These are phyloP conservation scores for Tipula lateralis DNA, from an alignment of 2,888 invertebrate species.

Conservation along the genomic window DNA sequence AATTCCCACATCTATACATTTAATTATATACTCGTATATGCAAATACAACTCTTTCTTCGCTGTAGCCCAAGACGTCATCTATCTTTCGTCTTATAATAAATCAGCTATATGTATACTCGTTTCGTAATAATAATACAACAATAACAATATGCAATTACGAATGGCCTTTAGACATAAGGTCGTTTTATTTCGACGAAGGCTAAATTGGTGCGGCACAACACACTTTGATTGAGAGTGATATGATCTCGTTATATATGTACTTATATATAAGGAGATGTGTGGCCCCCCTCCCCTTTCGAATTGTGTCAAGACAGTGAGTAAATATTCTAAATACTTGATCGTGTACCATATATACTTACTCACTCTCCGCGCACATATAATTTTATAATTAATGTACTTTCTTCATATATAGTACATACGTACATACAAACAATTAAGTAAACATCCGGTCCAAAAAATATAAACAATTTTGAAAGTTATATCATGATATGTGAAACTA, in stretches of 20 bases:
- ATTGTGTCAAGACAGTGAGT: neutral
- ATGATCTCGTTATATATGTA: neutral
- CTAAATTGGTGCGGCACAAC: constrained; percentile 9
- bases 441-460: neutral
- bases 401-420: neutral
- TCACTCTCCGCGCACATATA: neutral
- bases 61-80: neutral
- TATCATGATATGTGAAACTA: neutral
- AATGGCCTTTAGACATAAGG: neutral
- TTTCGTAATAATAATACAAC: neutral
- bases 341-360: neutral
- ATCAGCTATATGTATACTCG: neutral
- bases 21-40: neutral
- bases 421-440: neutral
- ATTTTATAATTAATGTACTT: neutral
- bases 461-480: neutral
- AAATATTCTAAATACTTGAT: neutral
- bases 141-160: neutral
- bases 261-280: neutral
- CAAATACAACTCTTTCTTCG: neutral
- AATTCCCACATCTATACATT: neutral
- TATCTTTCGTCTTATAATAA: neutral
- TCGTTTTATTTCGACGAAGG: neutral
- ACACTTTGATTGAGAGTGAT: neutral
- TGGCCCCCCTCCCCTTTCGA: too few species aligned